Evolutionary conservation across 2,888 invertebrate genomes (phyloP).

Genomic region (Pristionchus japonicus): DNA sequence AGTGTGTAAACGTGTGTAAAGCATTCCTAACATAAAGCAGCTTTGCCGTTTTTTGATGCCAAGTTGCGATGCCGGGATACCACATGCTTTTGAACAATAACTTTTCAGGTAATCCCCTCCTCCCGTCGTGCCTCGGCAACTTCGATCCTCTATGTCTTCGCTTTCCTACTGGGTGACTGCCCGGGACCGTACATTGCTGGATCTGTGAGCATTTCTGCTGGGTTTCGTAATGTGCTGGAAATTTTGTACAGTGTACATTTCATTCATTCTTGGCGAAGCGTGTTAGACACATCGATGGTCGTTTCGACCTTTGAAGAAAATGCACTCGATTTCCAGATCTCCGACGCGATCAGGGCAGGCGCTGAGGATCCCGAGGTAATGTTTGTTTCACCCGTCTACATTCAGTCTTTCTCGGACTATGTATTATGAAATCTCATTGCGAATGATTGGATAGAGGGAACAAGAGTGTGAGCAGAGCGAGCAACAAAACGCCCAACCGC

Average conservation of each 20-base stretch:
- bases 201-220: neutral
- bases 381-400: neutral
- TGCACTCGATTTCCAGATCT: neutral
- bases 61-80: too few relatives aligned
- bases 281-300: neutral
- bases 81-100: neutral
- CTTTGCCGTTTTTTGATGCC: neutral
- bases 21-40: neutral
- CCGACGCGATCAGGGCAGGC: neutral
- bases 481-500: too few relatives aligned
- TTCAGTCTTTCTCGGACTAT: too few relatives aligned
- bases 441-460: too few relatives aligned
- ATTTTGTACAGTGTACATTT: too few relatives aligned
- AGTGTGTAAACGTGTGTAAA: too few relatives aligned
- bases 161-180: neutral
- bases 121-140: conserved; percentile 23
- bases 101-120: neutral
- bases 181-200: conserved; percentile 36
- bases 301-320: neutral
- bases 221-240: too few relatives aligned
- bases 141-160: conserved; percentile 24
- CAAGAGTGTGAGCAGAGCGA: too few relatives aligned
- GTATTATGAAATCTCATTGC: too few relatives aligned
- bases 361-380: neutral
- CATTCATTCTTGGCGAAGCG: too few relatives aligned